Evolutionary conservation across 2,888 invertebrate genomes (phyloP), one percentile per base, ranked within the genome.

Genomic region (Campoplex capitator): DNA sequence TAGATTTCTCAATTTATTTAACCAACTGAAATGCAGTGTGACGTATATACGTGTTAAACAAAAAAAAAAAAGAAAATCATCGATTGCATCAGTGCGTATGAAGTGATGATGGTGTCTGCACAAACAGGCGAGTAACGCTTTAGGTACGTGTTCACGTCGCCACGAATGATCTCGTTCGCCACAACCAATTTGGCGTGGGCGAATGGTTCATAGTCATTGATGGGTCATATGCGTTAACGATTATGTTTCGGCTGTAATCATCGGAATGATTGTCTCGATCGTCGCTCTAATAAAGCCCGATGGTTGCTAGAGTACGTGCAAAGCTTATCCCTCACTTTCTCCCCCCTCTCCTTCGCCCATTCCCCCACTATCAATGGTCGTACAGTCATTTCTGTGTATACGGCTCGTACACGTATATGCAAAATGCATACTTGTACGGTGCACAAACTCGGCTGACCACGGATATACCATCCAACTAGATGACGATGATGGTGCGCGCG

Each of bases 121-220:
- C n/a, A 71, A 51, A 56, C 58, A 70, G 45, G 28, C 42, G 54
- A 85, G 73, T 65, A 70, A 56, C 73, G 83, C 85, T 83, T 87
- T 87, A 83, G 87, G 75, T 85, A 95, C 95, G 94, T 95, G 95
- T 95, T 94, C 94, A 94, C 95, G 94, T 95, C 83, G 84, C 86
- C 86, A 80, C 84, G 85, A 83, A 85, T 85, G 88, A 88, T 85
- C 81, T 86, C 95, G 90, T 91, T 91, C 92, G 89, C 88, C 89
- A 89, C 83, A 89, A 90, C 88, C 93, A 93, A 93, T 94, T 94
- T 93, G 92, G 91, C 92, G 91, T 90, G 91, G 93, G 88, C 91
- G 91, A 93, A 93, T 92, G 92, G 92, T 91, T 92, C 92, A 93
- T 91, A 91, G 92, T 93, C 92, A 93, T 94, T 93, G 92, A 93